Percentiles rank a stretch among this genome's conserved stretches.
Evolutionary conservation across 2,113 vertebrate species (phyloP).

Genomic region (Nothocercus julius): DNA sequence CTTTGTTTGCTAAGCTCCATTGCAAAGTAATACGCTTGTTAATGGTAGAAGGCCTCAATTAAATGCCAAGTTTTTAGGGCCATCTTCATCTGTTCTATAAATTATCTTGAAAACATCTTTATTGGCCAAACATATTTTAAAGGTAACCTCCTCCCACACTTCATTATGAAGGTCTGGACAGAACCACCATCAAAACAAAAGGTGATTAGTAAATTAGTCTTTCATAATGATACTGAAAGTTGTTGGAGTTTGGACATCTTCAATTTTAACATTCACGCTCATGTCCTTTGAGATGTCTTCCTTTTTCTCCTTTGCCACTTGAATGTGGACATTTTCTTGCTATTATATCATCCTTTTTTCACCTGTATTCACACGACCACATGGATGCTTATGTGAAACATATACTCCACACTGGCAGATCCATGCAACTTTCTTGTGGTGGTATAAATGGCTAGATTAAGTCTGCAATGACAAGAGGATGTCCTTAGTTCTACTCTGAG

Average conservation of each 20-base stretch:
- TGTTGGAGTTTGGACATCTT: neutral
- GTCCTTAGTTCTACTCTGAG: neutral
- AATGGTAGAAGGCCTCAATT: slow-evolving; percentile 60
- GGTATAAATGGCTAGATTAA: neutral
- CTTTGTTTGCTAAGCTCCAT: slow-evolving; percentile 43
- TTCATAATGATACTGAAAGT: neutral
- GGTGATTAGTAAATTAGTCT: neutral
- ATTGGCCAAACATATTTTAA: slow-evolving; percentile 52
- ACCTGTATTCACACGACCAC: neutral
- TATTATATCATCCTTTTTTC: neutral
- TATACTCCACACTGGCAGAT: rapidly evolving
- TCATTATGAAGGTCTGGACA: slow-evolving; percentile 32
- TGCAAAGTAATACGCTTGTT: slow-evolving; percentile 67
- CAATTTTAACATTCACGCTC: neutral
- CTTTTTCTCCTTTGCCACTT: neutral
- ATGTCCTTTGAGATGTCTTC: neutral
- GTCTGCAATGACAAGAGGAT: neutral
- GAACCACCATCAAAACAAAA: slow-evolving; percentile 33
- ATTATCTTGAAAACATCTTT: slow-evolving; percentile 18
- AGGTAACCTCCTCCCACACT: neutral
- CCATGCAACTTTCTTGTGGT: neutral
- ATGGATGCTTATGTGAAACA: neutral
- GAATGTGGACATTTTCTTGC: neutral
- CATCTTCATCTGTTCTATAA: slow-evolving; percentile 51
- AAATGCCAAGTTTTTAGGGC: slow-evolving; percentile 38